Percentiles rank a stretch among this genome's conserved stretches.
Conservation (phyloP, 2,113 vertebrate species). For the Leptocoma aspasia region DNA sequence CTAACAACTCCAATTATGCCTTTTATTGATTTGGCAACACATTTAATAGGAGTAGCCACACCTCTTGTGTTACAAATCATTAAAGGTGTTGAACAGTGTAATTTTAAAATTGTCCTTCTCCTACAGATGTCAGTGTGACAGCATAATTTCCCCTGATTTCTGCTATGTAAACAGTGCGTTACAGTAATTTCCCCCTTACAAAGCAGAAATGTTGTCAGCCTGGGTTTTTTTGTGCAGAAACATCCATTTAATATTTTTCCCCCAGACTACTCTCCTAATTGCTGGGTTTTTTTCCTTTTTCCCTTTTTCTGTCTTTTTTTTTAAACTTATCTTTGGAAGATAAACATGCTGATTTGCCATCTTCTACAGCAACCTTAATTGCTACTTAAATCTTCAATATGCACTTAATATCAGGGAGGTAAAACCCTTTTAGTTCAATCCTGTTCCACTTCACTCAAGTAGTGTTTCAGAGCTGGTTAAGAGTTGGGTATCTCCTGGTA, state of each 20-base stretch:
- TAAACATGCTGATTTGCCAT: conserved; percentile 41
- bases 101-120: conserved; percentile 94
- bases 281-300: neutral
- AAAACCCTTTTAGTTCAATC: conserved; percentile 57
- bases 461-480: conserved; percentile 59
- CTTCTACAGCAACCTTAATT: conserved; percentile 70
- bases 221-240: conserved; percentile 59
- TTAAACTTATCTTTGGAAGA: conserved; percentile 2
- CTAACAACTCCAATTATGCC: conserved; percentile 99
- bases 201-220: conserved; percentile 69
- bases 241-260: conserved; percentile 66
- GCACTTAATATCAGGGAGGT: conserved; percentile 66
- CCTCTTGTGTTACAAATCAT: conserved; percentile 97
- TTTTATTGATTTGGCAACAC: conserved; percentile 99
- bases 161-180: conserved; percentile 91
- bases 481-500: neutral
- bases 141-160: conserved; percentile 92
- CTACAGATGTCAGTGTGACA: conserved; percentile 95
- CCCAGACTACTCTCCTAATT: conserved; percentile 80
- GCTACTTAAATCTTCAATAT: conserved; percentile 71
- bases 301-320: neutral
- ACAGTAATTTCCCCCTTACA: conserved; percentile 86
- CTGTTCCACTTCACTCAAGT: conserved; percentile 56
- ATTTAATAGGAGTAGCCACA: conserved; percentile 98
- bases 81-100: conserved; percentile 98